Evolutionary conservation across 2,888 invertebrate species (phyloP).

Genomic region (Dolichomitus sp.): DNA sequence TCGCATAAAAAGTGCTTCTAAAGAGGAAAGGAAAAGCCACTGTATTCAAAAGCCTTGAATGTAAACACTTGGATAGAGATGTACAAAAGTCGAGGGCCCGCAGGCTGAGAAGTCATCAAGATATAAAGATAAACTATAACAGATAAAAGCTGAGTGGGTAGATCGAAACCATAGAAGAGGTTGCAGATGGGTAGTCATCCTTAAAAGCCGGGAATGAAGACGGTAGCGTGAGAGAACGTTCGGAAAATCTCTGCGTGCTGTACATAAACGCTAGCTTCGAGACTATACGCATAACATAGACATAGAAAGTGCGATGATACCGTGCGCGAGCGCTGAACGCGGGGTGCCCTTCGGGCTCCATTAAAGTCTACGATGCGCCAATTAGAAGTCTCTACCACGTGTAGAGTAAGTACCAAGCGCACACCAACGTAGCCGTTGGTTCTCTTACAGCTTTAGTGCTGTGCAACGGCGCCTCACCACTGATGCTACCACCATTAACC

Average conservation of each 20-base stretch:
- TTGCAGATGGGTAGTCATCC: conserved; percentile 6
- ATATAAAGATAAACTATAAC: conserved; percentile 39
- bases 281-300: conserved; percentile 14
- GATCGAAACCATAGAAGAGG: conserved; percentile 26
- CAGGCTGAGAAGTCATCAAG: conserved; percentile 29
- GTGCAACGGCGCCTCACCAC: conserved; percentile 61
- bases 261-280: conserved; percentile 7
- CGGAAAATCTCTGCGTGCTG: conserved; percentile 4
- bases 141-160: conserved; percentile 26
- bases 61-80: not conserved
- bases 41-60: not conserved
- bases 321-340: conserved; percentile 11
- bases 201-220: conserved; percentile 7
- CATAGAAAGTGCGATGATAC: conserved; percentile 25
- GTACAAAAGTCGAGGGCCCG: conserved; percentile 24
- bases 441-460: conserved; percentile 6
- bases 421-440: not conserved
- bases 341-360: conserved; percentile 57
- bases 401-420: conserved; percentile 21
- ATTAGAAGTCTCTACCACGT: conserved; percentile 71
- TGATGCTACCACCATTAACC: conserved; percentile 67
- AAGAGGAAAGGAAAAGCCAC: not conserved
- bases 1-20: not conserved
- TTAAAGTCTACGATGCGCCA: conserved; percentile 72
- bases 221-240: conserved; percentile 3